Base-by-base conservation (phyloP, 2,113 vertebrate species). In the Sander vitreus region DNA sequence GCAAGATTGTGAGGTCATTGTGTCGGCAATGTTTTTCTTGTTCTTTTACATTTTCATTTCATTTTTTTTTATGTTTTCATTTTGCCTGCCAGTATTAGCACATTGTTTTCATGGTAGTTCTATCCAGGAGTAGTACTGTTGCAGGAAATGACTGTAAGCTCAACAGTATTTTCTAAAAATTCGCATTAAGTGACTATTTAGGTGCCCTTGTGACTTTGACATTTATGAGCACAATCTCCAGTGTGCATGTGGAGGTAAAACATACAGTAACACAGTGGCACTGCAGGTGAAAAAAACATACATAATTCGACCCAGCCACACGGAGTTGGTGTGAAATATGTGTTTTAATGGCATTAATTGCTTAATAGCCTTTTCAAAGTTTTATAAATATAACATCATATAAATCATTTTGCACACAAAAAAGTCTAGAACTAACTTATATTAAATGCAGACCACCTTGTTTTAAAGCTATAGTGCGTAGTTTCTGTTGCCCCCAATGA, bases 231-330 rank as follows among this genome's bases (percentile, higher is more conserved):
- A 21, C 6, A n/a, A 58, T 54, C 30, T 55, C 9, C 50, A 58
- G 25, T 10, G n/a, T 23, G 18, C 50, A 50, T 23, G 1, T 58
- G 50, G 23, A 80, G n/a, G 43, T 70, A 8, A 69, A 75, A 27
- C 23, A 50, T 13, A 43, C 9, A 43, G 39, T 43, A 53, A 71
- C 27, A 60, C 4, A 59, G 47, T 45, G 5, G 15, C 55, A 10
- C 23, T 55, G 58, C 59, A 67, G 62, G 55, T 57, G 55, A 67
- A 68, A 78, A 81, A 81, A 21, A 5, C 57, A 75, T 54, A 59
- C 23, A 64, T 70, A 43, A 70, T 58, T 43, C 27, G 21, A 21
- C 13, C 18, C 21, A n/a, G 55, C 8, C 21, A 14, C 60, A 21
- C 5, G 15, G 18, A 54, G 21, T 55, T 6, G 2, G 14, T 45